phyloP scores from a whole-genome alignment of 2,797 vertebrate species.

The Trichosurus vulpecula region DNA sequence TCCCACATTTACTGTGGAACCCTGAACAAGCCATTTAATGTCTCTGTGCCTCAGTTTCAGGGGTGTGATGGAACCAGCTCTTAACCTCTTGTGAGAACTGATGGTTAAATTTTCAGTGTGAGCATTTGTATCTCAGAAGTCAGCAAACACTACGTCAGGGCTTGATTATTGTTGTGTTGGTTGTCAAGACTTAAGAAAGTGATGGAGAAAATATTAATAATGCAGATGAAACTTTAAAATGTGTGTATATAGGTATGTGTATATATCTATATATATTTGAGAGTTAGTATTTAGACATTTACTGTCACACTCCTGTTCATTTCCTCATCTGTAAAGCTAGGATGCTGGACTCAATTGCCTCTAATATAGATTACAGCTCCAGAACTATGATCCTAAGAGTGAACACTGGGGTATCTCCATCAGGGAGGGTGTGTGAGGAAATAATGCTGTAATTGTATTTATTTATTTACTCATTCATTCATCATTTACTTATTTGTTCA shows the following conservation, averaged over 20 bases:
- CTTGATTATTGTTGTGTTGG: background rate
- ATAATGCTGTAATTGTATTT: background rate
- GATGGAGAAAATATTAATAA: background rate
- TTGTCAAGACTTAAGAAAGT: background rate
- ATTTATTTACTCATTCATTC: background rate
- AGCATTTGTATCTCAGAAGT: background rate
- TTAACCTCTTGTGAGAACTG: background rate
- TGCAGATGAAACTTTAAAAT: background rate
- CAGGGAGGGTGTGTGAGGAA: background rate
- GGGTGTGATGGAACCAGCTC: background rate
- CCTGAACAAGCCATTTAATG: background rate
- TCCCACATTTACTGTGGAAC: background rate
- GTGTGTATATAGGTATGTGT: background rate
- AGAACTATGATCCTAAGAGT: background rate
- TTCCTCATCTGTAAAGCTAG: background rate
- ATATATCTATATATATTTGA: background rate
- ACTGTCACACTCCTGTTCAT: background rate
- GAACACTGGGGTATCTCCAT: background rate
- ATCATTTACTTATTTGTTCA: background rate
- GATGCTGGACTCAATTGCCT: background rate
- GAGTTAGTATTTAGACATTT: background rate
- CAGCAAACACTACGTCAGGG: background rate
- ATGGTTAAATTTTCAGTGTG: background rate
- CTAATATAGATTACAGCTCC: background rate
- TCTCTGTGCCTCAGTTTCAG: background rate